Evolutionary conservation across 2,113 vertebrate species (phyloP).

Genomic region (Dicaeum eximium): DNA sequence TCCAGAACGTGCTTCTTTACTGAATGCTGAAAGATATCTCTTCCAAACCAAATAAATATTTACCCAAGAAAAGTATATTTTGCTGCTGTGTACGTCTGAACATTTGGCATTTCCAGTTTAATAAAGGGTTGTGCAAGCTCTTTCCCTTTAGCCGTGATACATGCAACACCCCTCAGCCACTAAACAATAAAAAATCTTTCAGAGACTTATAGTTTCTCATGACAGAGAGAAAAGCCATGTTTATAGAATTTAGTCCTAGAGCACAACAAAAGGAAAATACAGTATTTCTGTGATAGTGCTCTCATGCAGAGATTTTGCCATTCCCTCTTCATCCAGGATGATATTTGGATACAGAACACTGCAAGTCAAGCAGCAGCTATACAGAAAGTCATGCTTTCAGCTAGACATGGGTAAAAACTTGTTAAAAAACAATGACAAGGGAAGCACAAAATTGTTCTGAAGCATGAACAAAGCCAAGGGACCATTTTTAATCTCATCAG

Average conservation of each 20-base stretch:
- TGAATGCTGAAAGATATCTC: neutral
- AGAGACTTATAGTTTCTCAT: neutral
- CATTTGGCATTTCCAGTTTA: neutral
- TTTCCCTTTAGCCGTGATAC: neutral
- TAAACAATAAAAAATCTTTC: neutral
- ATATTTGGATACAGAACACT: neutral
- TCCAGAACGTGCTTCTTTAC: fast-evolving
- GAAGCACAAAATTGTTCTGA: neutral
- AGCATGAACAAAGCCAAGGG: neutral
- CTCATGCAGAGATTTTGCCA: neutral
- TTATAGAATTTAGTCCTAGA: neutral
- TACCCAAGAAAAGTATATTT: neutral
- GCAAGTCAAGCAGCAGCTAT: neutral
- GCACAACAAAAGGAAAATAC: neutral
- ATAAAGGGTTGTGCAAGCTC: neutral
- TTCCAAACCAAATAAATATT: neutral
- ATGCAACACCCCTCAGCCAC: neutral
- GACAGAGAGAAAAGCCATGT: neutral
- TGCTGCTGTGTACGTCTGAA: neutral
- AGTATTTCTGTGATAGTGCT: neutral
- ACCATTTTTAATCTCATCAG: neutral
- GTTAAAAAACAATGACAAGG: neutral
- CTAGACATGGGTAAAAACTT: neutral
- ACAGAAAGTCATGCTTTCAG: neutral
- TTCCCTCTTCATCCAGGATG: neutral